A percentile compares a stretch with the other conserved stretches of the same genome.
phyloP scores from a whole-genome alignment of 2,888 invertebrate genomes.

The Cephus pulcher region DNA sequence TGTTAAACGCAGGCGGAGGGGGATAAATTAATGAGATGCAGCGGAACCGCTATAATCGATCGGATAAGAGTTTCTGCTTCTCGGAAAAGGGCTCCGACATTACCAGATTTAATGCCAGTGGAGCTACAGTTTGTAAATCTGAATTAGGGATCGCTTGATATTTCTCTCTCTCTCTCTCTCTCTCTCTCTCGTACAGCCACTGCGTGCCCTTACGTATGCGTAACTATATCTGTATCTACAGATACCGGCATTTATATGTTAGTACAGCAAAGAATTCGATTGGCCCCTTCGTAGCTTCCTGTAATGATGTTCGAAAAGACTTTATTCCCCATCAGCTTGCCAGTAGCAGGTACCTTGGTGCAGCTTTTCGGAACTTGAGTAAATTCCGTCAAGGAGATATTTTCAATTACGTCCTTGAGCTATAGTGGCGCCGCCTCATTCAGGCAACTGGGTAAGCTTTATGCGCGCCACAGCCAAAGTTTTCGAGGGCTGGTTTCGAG shows the following conservation, averaged over 20 bases:
- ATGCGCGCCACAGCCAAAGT: slow-evolving; percentile 4
- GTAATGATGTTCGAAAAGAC: background rate
- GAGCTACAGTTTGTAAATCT: slow-evolving; percentile 40
- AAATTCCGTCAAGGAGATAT: background rate
- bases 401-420: background rate
- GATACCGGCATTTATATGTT: background rate
- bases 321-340: background rate
- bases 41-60: background rate
- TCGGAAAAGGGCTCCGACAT: slow-evolving; percentile 26
- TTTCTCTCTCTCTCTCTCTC: too few species aligned
- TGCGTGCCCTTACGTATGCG: background rate
- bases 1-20: background rate
- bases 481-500: background rate
- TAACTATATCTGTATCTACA: background rate
- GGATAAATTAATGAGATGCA: background rate
- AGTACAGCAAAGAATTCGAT: background rate
- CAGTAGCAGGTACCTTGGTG: background rate
- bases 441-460: slow-evolving; percentile 1
- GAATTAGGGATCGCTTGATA: slow-evolving; percentile 24
- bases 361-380: background rate
- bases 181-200: background rate
- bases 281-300: background rate
- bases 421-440: background rate
- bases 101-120: slow-evolving; percentile 37
- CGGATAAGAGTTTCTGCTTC: slow-evolving; percentile 22